A percentile compares a stretch with the other conserved stretches of the same genome.
phyloP scores from a whole-genome alignment of 2,113 vertebrate genomes.

The Caloenas nicobarica region DNA sequence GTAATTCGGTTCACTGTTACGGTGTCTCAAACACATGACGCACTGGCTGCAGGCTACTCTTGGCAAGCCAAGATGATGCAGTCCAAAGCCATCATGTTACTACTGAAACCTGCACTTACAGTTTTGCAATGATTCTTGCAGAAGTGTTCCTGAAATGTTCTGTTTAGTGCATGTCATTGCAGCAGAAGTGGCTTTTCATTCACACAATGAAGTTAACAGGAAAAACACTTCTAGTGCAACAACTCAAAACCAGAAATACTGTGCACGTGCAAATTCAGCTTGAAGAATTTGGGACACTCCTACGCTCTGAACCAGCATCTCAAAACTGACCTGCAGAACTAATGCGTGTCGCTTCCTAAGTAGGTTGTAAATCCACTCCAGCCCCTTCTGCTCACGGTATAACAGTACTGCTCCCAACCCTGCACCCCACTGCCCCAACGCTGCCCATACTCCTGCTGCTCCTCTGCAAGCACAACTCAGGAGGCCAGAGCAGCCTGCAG shows the following conservation, averaged over 20 bases:
- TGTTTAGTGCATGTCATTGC: neutral
- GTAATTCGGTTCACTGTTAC: neutral
- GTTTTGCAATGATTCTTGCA: neutral
- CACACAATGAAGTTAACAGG: neutral
- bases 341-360: neutral
- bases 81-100: neutral
- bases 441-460: neutral
- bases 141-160: neutral
- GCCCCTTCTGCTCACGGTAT: neutral
- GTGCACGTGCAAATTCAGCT: neutral
- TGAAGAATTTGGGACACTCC: neutral
- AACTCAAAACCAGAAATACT: neutral
- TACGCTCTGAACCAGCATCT: neutral
- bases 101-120: neutral
- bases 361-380: neutral
- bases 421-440: fast-evolving
- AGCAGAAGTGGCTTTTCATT: neutral
- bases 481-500: neutral
- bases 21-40: neutral
- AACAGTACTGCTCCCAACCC: neutral
- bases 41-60: neutral
- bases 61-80: neutral
- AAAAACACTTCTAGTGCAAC: neutral
- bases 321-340: neutral
- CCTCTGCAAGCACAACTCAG: neutral